A percentile compares a stretch with the other conserved stretches of the same genome.
Evolutionary conservation across 2,888 invertebrate species (phyloP).

Genomic region (Schizaphis graminum): DNA sequence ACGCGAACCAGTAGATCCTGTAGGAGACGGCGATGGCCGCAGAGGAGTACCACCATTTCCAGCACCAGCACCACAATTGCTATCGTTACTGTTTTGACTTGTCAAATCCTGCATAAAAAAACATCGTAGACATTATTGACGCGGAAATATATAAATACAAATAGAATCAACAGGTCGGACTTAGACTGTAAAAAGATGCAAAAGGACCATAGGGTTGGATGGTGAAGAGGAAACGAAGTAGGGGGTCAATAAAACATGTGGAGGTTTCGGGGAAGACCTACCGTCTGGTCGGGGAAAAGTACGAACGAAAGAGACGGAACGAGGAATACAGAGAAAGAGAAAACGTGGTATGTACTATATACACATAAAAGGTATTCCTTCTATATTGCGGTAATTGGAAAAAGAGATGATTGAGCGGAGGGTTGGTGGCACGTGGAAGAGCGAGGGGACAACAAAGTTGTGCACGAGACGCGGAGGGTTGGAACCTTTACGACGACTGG

Average conservation of each 20-base stretch:
- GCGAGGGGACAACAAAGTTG: constrained; percentile 63
- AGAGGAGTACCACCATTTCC: constrained; percentile 81
- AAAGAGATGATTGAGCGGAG: constrained; percentile 59
- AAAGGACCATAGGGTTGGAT: constrained; percentile 45
- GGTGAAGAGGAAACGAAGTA: constrained; percentile 11
- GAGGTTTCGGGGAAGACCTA: constrained; percentile 62
- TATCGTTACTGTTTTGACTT: constrained; percentile 88
- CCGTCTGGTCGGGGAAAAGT: constrained; percentile 56
- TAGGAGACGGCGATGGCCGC: constrained; percentile 94
- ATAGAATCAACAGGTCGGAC: constrained; percentile 63
- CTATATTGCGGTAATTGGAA: constrained; percentile 66
- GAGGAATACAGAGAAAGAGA: constrained; percentile 60
- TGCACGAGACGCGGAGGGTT: constrained; percentile 65
- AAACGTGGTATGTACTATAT: constrained; percentile 54
- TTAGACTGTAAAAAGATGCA: constrained; percentile 60
- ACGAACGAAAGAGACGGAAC: constrained; percentile 59
- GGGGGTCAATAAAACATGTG: constrained; percentile 65
- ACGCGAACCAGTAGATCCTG: constrained; percentile 93
- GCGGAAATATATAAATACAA: constrained; percentile 54
- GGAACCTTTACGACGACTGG: constrained; percentile 56
- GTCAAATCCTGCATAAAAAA: constrained; percentile 81
- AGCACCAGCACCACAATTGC: constrained; percentile 82
- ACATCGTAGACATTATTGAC: constrained; percentile 66
- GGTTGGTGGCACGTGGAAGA: constrained; percentile 8
- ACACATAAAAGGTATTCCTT: constrained; percentile 64